Evolutionary conservation across 2,888 invertebrate species (phyloP), one percentile per base, ranked within the genome.

Genomic region (Drosophila flavopinicola): DNA sequence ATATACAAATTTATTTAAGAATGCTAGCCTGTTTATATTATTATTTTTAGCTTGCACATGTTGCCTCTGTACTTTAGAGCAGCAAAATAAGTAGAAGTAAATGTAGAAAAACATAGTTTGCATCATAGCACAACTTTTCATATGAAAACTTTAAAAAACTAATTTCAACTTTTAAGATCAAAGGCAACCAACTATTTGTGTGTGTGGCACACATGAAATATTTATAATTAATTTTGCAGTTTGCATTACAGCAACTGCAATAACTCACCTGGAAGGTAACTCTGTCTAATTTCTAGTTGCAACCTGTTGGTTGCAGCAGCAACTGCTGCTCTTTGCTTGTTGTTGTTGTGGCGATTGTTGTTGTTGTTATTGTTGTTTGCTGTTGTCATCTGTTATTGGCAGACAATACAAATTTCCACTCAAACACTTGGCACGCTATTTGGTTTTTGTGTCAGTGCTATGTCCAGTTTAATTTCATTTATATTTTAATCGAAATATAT

Each of bases 391-490:
- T 39, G 32, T 17, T 56, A 60, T 75, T 72, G 66, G 65, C 75
- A 65, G 65, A 72, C 75, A 72, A 70, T 75, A 70, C 42, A 47
- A 64, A 49, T 52, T 45, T 52, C 47, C 38, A 64, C 49, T 58
- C 53, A 58, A 49, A 61, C 83, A 64, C 45, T 79, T 85, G 83
- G 78, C 78, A 85, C 60, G 66, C 84, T 56, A 67, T 73, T 66
- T 61, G 66, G 47, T 75, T 73, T 83, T 85, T 56, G 59, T 76
- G 84, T 78, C 84, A 78, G 72, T 64, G 72, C 59, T 58, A 66
- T 64, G 84, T 83, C 85, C 84, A 84, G 84, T 85, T 73, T 70
- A 86, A 80, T 80, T 76, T 84, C 64, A 79, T 79, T 86, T 83
- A 70, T 65, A 76, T 79, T 79, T 79, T 86, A 84, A 80, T 86